Conservation (phyloP, 1,140 invertebrate genomes). For the Pantala flavescens region DNA sequence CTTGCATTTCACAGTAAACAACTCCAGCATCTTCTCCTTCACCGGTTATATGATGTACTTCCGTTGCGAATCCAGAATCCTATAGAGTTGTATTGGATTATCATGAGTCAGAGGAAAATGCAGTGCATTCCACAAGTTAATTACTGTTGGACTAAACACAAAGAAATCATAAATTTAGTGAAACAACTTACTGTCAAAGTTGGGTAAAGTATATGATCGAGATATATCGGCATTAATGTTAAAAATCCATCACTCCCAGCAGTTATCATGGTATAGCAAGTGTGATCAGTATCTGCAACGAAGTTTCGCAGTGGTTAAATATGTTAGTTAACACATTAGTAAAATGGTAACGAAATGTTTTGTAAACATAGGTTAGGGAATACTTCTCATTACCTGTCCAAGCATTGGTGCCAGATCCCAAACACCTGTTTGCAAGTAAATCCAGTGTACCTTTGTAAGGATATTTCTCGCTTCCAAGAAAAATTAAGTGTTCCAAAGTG, state of each 20-base stretch:
- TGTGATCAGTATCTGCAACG: conserved; percentile 67
- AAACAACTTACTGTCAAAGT: conserved; percentile 53
- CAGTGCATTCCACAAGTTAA: no score
- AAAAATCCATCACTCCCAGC: conserved; percentile 80
- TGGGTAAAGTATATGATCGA: conserved; percentile 83
- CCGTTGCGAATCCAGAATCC: conserved; percentile 73
- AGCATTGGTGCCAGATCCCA: conserved; percentile 84
- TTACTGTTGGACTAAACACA: no score
- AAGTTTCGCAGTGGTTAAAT: neutral
- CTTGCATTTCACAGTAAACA: conserved; percentile 91
- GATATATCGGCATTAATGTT: conserved; percentile 76
- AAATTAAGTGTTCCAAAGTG: conserved; percentile 85
- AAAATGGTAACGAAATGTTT: neutral
- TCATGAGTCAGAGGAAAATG: no score
- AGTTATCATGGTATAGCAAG: conserved; percentile 78
- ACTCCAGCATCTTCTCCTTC: conserved; percentile 83
- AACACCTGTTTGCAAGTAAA: conserved; percentile 74
- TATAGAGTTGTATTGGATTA: conserved; percentile 26
- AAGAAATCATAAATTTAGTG: no score
- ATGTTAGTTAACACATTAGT: conserved; percentile 15
- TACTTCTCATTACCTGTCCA: conserved; percentile 45
- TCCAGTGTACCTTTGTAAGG: conserved; percentile 85
- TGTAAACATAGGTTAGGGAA: neutral
- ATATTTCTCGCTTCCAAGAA: conserved; percentile 80
- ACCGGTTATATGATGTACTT: conserved; percentile 83